Percentiles rank a stretch among this genome's conserved stretches.
Evolutionary conservation across 2,113 vertebrate genomes (phyloP).

Genomic region (Glareola pratincola): DNA sequence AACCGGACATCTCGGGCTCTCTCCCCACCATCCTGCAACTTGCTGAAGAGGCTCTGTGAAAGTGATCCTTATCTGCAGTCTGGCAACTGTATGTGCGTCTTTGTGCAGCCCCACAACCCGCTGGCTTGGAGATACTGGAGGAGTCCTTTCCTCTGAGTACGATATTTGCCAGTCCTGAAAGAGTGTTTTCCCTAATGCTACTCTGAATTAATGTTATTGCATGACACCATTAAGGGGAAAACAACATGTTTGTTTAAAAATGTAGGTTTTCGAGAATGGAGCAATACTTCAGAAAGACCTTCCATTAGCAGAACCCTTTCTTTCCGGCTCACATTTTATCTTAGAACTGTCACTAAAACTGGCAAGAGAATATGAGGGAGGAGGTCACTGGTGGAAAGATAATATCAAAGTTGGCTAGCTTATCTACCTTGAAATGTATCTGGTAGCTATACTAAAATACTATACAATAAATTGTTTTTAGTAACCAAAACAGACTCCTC

Average conservation of each 20-base stretch:
- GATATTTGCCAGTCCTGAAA: not conserved
- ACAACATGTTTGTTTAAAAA: not conserved
- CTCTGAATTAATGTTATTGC: not conserved
- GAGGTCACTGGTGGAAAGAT: not conserved
- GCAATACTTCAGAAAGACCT: not conserved
- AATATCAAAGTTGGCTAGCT: not conserved
- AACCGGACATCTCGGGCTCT: not conserved
- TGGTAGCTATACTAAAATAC: constrained; percentile 3
- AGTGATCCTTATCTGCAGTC: constrained; percentile 38
- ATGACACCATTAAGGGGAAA: not conserved
- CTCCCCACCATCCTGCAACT: not conserved
- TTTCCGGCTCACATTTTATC: not conserved
- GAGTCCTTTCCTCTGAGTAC: not conserved
- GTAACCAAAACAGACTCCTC: constrained; percentile 32
- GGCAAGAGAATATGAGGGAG: not conserved
- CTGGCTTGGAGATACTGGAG: not conserved
- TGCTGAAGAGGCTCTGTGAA: constrained; percentile 15
- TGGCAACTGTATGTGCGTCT: not conserved
- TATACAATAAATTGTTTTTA: not conserved
- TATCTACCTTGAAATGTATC: constrained; percentile 16
- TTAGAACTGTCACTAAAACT: not conserved
- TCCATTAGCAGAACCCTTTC: not conserved
- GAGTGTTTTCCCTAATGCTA: not conserved
- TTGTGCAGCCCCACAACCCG: not conserved
- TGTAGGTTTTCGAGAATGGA: not conserved